Percentiles rank a stretch among this genome's conserved stretches.
These are phyloP conservation scores for Colinus virginianus DNA, from an alignment of 2,113 vertebrate species.

Conservation along the genomic window DNA sequence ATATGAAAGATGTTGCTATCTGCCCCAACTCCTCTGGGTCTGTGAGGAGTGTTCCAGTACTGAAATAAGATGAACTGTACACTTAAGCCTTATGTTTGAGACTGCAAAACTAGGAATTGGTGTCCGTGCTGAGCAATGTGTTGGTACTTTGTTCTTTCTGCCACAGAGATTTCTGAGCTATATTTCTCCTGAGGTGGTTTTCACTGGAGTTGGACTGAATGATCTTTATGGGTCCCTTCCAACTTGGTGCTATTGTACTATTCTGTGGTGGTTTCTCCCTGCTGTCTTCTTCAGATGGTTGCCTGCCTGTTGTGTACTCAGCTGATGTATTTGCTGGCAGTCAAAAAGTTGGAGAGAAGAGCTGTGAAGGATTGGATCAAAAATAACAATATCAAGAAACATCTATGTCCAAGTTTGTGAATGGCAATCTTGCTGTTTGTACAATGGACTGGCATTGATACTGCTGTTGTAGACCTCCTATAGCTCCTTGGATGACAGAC, in stretches of 20 bases:
- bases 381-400: neutral
- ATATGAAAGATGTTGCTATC: neutral
- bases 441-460: fast-evolving
- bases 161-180: neutral
- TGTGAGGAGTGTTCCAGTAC: neutral
- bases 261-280: neutral
- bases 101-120: neutral
- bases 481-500: neutral
- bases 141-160: neutral
- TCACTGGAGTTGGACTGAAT: neutral
- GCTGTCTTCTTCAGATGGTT: neutral
- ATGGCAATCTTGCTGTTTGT: neutral
- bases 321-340: neutral
- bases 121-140: neutral
- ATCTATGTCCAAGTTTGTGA: neutral
- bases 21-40: neutral
- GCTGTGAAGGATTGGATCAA: neutral
- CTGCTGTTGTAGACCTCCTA: neutral
- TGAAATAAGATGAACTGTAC: neutral
- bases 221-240: too few species aligned
- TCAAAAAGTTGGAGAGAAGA: neutral
- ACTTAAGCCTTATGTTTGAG: neutral
- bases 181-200: neutral
- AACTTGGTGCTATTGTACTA: too few species aligned
- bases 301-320: neutral